Evolutionary conservation across 2,888 invertebrate genomes (phyloP), one percentile per base, ranked within the genome.

Genomic region (Corbicula japonica): DNA sequence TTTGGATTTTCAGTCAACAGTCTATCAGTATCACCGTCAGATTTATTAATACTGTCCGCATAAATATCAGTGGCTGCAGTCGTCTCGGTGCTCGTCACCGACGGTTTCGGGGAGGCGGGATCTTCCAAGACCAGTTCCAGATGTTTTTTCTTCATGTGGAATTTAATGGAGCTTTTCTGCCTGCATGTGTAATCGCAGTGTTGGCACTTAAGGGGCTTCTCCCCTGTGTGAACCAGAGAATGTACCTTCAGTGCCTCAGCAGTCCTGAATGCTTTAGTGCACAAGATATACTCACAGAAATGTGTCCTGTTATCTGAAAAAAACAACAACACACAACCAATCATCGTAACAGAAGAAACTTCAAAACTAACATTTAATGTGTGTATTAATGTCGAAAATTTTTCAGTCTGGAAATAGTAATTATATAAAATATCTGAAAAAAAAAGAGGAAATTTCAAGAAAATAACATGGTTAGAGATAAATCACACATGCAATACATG

Each of bases 191-290:
- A 92, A 41, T 89, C 88, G 86, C 93, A 93, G n/a, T 90, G 86
- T 23, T 89, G 86, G 84, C 93, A 93, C 44, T 89, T 87, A 52
- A 92, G 81, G 28, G 92, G 92, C 78, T 92, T 92, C 76, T 92
- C 92, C 72, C 91, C 91, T 26, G 92, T 92, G 84, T 93, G 93
- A 63, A 91, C 89, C 32, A 90, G 83, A 60, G 88, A 84, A 78
- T 93, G 93, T 4, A 92, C 87, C 76, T 92, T 91, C 60, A 93
- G 86, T 73, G 92, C 92, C 78, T 92, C 92, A 58, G 89, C 85
- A 83, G 92, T 92, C 32, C 92, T 86, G 83, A 92, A 93, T 5
- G 91, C 91, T 79, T 92, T 92, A n/a, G 90, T 88, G 79, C 93
- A 93, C 5, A 90, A 90, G 4, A 88, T 87, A 88, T 89, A 92